phyloP scores from a whole-genome alignment of 2,797 vertebrate genomes.

The Centroberyx gerrardi region DNA sequence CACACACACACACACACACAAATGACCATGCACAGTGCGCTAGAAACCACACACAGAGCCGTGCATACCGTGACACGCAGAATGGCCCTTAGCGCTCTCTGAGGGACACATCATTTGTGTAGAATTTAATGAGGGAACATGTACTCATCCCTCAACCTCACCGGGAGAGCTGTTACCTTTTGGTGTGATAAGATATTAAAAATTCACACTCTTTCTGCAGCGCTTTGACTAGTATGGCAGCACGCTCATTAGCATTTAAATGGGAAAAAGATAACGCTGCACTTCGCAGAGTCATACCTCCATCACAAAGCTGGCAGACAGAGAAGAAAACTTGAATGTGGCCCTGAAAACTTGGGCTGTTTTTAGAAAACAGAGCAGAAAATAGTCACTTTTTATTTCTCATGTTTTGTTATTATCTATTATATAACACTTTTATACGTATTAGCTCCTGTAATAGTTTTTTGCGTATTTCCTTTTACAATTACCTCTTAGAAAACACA shows the following conservation, averaged over 20 bases:
- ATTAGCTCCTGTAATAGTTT: background rate
- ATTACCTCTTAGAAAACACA: too few relatives aligned
- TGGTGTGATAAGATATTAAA: conserved; percentile 84
- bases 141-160: conserved; percentile 74
- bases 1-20: conserved; percentile 14
- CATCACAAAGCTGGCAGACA: conserved; percentile 64
- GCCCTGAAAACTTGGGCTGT: conserved; percentile 62
- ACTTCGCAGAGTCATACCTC: conserved; percentile 78
- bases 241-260: conserved; percentile 89
- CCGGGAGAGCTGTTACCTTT: conserved; percentile 80
- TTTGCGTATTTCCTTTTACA: background rate
- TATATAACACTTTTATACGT: background rate
- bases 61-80: conserved; percentile 44
- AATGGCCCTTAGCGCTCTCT: conserved; percentile 50
- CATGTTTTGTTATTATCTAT: background rate
- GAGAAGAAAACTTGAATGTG: conserved; percentile 64
- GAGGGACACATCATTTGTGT: conserved; percentile 70
- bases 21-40: conserved; percentile 23
- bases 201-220: conserved; percentile 82
- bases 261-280: conserved; percentile 84
- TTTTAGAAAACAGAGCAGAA: conserved; percentile 36
- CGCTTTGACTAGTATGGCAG: conserved; percentile 76
- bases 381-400: conserved; percentile 12
- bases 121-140: conserved; percentile 82
- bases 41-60: conserved; percentile 8